Evolutionary conservation across 2,113 vertebrate species (phyloP).

Genomic region (Pangasianodon gigas): DNA sequence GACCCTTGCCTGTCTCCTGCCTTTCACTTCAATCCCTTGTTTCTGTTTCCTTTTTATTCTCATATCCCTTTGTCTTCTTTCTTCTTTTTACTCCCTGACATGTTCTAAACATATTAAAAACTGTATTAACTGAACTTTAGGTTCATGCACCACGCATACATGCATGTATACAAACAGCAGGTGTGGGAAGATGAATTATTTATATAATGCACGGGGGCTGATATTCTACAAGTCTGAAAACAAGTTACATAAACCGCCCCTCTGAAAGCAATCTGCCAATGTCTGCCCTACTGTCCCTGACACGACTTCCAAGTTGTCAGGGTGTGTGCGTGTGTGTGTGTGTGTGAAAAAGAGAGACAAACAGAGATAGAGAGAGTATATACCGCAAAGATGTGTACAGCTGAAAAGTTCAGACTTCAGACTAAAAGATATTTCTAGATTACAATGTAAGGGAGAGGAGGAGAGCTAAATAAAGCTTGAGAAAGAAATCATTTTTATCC

Average conservation of each 20-base stretch:
- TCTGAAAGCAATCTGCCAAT: slow-evolving; percentile 38
- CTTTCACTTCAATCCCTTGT: background rate
- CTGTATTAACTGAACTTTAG: slow-evolving; percentile 19
- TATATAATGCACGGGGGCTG: slow-evolving; percentile 42
- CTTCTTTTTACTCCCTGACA: slow-evolving; percentile 24
- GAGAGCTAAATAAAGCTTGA: background rate
- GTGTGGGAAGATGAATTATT: slow-evolving; percentile 41
- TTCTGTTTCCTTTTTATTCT: slow-evolving; percentile 24
- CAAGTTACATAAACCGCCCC: slow-evolving; percentile 43
- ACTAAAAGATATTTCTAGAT: background rate
- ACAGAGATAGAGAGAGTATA: background rate
- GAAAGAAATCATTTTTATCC: background rate
- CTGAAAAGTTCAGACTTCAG: background rate
- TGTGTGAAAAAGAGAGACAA: background rate
- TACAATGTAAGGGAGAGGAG: background rate
- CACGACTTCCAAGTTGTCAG: slow-evolving; percentile 22
- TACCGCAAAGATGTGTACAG: background rate
- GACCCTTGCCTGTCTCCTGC: background rate
- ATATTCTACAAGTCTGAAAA: slow-evolving; percentile 33
- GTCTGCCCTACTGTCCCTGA: slow-evolving; percentile 31
- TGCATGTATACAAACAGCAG: slow-evolving; percentile 24
- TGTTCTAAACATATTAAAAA: slow-evolving; percentile 35
- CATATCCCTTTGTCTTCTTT: background rate
- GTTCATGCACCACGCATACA: slow-evolving; percentile 3
- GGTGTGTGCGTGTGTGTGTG: background rate